Conservation (phyloP, 2,888 invertebrate genomes). For the Cinara cedri region DNA sequence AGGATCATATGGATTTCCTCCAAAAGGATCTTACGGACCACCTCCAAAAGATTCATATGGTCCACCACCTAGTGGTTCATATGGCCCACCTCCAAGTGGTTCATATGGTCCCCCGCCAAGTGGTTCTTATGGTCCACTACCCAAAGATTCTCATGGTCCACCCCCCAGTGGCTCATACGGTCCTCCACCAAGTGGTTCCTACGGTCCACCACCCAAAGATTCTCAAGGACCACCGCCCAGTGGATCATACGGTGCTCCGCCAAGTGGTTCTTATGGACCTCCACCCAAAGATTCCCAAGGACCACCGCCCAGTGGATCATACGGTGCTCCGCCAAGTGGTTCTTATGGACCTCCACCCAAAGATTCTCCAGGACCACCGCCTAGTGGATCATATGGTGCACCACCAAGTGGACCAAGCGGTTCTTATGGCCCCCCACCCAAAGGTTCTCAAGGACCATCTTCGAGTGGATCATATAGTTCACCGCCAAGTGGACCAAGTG, state of each 20-base stretch:
- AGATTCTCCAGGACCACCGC: constrained; percentile 63
- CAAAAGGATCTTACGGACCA: constrained; percentile 61
- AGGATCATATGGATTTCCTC: constrained; percentile 64
- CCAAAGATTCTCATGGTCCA: constrained; percentile 66
- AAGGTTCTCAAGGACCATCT: constrained; percentile 64
- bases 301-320: constrained; percentile 57
- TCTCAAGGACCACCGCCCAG: constrained; percentile 62
- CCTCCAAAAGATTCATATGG: constrained; percentile 62
- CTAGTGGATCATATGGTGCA: constrained; percentile 61
- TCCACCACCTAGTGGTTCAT: constrained; percentile 62
- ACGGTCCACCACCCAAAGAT: constrained; percentile 62
- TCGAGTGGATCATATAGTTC: constrained; percentile 62
- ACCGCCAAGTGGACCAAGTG: constrained; percentile 63
- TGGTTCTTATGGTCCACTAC: constrained; percentile 62
- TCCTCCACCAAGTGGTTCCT: constrained; percentile 67
- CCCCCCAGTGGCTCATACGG: constrained; percentile 60
- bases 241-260: constrained; percentile 63
- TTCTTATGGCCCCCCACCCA: constrained; percentile 61
- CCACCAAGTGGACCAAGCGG: constrained; percentile 62
- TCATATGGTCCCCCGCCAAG: constrained; percentile 62
- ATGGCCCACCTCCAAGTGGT: constrained; percentile 63
- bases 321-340: constrained; percentile 59
- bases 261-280: constrained; percentile 60
- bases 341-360: constrained; percentile 59
- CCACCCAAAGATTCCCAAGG: constrained; percentile 61